Conservation (phyloP, 2,113 vertebrate species). For the Saccopteryx bilineata region DNA sequence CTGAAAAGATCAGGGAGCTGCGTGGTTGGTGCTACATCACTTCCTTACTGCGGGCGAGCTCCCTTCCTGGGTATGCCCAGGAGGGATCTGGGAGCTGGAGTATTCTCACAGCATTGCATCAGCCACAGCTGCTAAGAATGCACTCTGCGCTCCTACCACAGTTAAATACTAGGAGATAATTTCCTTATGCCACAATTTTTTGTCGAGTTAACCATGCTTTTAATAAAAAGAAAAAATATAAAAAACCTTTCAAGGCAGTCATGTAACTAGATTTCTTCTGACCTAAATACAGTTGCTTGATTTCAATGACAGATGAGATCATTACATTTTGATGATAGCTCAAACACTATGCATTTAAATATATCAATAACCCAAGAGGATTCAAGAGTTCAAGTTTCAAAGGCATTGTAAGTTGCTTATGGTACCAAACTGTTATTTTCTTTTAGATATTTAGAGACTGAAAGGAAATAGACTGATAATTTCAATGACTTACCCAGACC, state of each 20-base stretch:
- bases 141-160: neutral
- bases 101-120: too few species aligned
- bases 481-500: constrained; percentile 17
- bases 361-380: constrained; percentile 31
- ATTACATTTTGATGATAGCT: constrained; percentile 46
- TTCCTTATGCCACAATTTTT: neutral
- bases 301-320: constrained; percentile 45
- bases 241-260: neutral
- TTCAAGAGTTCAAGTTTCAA: constrained; percentile 66
- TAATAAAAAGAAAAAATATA: neutral
- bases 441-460: constrained; percentile 28
- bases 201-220: neutral
- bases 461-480: neutral
- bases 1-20: too few species aligned
- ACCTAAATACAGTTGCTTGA: neutral
- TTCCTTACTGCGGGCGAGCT: too few species aligned
- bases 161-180: neutral
- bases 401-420: constrained; percentile 20
- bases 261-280: neutral
- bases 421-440: constrained; percentile 1
- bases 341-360: constrained; percentile 52
- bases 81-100: too few species aligned
- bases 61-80: too few species aligned
- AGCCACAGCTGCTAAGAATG: too few species aligned
- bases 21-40: too few species aligned